These are phyloP conservation scores for Varanus komodoensis DNA, from an alignment of 2,113 vertebrate genomes.

Conservation along the genomic window DNA sequence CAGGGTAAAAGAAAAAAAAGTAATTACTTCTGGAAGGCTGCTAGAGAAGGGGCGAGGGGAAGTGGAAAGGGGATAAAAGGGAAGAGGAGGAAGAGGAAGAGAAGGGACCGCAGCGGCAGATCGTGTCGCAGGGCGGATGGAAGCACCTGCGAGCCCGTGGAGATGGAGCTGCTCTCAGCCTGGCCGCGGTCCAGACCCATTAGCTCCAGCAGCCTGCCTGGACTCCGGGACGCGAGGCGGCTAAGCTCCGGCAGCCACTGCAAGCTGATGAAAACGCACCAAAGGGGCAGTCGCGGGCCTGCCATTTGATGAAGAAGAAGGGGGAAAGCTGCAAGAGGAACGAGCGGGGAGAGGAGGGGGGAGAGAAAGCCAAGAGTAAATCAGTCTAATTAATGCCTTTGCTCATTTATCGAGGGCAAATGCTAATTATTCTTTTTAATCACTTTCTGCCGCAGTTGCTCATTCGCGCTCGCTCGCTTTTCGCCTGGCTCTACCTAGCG, in stretches of 20 bases:
- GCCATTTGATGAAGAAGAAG: slow-evolving; percentile 69
- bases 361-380: slow-evolving; percentile 72
- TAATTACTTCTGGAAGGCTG: slow-evolving; percentile 71
- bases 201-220: slow-evolving; percentile 70
- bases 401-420: slow-evolving; percentile 82
- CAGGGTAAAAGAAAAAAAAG: slow-evolving; percentile 35
- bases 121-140: slow-evolving; percentile 66
- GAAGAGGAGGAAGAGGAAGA: slow-evolving; percentile 33
- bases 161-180: slow-evolving; percentile 74
- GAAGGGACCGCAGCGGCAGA: slow-evolving; percentile 58
- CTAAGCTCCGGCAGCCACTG: slow-evolving; percentile 73
- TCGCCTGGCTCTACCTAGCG: slow-evolving; percentile 53
- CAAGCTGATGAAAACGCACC: slow-evolving; percentile 77
- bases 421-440: slow-evolving; percentile 89
- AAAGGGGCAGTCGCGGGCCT: slow-evolving; percentile 67
- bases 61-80: slow-evolving; percentile 44
- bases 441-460: slow-evolving; percentile 80
- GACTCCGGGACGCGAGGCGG: slow-evolving; percentile 70
- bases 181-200: slow-evolving; percentile 77
- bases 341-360: background rate
- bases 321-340: background rate
- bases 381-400: slow-evolving; percentile 85
- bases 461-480: slow-evolving; percentile 42
- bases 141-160: slow-evolving; percentile 77
- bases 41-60: slow-evolving; percentile 23